Base-by-base conservation (phyloP, 2,888 invertebrate genomes). In the Sinhomidia bicolor region DNA sequence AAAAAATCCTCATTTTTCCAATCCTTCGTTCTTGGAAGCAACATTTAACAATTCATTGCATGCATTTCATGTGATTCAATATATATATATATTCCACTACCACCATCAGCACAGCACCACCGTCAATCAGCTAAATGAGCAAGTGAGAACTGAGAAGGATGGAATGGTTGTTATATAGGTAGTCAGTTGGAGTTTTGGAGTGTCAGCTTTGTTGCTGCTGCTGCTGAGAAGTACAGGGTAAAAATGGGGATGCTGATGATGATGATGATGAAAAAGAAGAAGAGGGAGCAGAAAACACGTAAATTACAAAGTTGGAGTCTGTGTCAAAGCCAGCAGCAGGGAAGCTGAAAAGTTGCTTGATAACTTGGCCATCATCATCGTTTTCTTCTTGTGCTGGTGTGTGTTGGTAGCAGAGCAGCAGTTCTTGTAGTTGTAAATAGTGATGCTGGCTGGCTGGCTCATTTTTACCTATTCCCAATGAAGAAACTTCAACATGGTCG, bases 261-360 rank as follows among this genome's bases (percentile, higher is more conserved):
- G 36, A 36, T 36, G 4, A 36, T 44, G 47, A 81, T 7, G 20
- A 62, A 68, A 68, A 68, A 74, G 36, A 65, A 71, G 74, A 84
- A 76, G 57, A 89, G 84, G 88, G 88, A 89, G 88, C 84, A 89
- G 89, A 89, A 89, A 89, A 89, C 89, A 89, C 89, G 89, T 89
- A 89, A 89, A 89, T 89, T 85, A 89, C 89, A 89, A 89, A 89
- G 89, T 89, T 89, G 89, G 89, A 89, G 89, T 89, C 89, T 89
- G 71, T 85, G 89, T 89, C 89, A 89, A 89, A 89, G 89, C 76
- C 80, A 89, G 89, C 89, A 89, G 89, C 85, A 89, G 89, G 89
- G 89, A 85, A 89, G 85, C 89, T 89, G 89, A 89, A 89, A 85
- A 89, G 85, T 89, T 89, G 85, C 89, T 82, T 89, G 89, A 89